Base-by-base conservation (phyloP, 2,113 vertebrate genomes). In the Atherinomorus stipes region DNA sequence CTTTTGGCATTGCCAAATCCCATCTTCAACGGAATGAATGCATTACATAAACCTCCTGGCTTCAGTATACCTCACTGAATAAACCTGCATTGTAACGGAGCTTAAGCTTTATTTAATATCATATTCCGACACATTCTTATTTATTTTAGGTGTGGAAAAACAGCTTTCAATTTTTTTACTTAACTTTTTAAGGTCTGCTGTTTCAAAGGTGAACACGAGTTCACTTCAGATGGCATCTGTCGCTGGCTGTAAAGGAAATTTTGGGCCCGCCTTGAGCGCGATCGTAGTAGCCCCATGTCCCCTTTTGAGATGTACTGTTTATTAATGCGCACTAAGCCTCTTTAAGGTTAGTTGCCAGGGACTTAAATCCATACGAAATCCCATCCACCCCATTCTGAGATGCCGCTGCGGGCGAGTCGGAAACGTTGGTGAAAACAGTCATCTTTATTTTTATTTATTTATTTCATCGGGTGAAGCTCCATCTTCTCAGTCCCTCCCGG, bases 351-450 rank as follows among this genome's bases (percentile, higher is more conserved):
- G 68, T 56, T 81, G 83, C 80, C 79, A 85, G 67, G 65, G 88
- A 83, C 76, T 63, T 63, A n/a, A 23, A 44, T 92, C 93, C 90
- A 93, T 94, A 94, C 90, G 81, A 89, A 73, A 74, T 81, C 87
- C 88, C 84, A n/a, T n/a, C 88, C 84, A 87, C 83, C 90, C 86
- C 88, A 88, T 87, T 53, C 58, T 18, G 28, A 75, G 54, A 37
- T 93, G 92, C 91, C 89, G 92, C 89, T 89, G 91, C 90, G 67
- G 91, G 86, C 85, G 71, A 87, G 57, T 81, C 75, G 71, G 84
- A 85, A 65, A 44, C 54, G 76, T 34, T 34, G 31, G 85, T 90
- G 81, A 81, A 90, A 92, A 85, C 92, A 91, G 90, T 73, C 73
- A 81, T 85, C 75, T 90, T 45, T 40, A 11, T 8, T 45, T 45